These are phyloP conservation scores for Dicerorhinus sumatrensis DNA, from an alignment of 2,113 vertebrate genomes.

Conservation along the genomic window DNA sequence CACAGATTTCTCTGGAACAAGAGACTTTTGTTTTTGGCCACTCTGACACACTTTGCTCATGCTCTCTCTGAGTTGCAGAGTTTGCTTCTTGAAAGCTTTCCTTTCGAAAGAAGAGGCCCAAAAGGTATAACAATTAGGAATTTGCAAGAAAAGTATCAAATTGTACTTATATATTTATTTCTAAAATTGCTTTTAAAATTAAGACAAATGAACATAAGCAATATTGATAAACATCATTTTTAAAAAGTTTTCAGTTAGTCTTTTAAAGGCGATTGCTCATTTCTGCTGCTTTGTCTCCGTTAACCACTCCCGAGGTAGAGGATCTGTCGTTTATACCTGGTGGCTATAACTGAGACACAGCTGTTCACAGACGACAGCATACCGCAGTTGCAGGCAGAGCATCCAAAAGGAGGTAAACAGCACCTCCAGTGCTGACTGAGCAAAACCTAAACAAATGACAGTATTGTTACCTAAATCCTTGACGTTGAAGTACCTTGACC, in stretches of 20 bases:
- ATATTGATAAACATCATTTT: background rate
- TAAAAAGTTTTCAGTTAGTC: background rate
- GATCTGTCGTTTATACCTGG: background rate
- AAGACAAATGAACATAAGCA: background rate
- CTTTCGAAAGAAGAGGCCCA: background rate
- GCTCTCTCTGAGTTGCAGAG: background rate
- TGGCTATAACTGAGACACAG: background rate
- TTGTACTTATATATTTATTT: background rate
- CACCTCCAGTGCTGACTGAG: background rate
- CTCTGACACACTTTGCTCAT: background rate
- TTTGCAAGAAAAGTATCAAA: background rate
- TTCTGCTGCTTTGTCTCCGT: background rate
- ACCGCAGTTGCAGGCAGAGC: background rate
- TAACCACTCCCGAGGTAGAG: background rate
- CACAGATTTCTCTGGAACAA: conserved; percentile 12
- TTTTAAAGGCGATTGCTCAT: background rate
- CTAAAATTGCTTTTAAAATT: conserved; percentile 23
- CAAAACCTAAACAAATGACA: background rate
- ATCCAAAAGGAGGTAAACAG: background rate
- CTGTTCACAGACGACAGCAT: background rate
- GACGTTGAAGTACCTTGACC: background rate
- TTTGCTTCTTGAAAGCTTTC: background rate
- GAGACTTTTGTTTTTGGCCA: background rate
- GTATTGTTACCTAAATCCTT: background rate
- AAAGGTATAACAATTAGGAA: background rate